Evolutionary conservation across 2,113 vertebrate genomes (phyloP), one percentile per base, ranked within the genome.

Genomic region (Leucopsar rothschildi): DNA sequence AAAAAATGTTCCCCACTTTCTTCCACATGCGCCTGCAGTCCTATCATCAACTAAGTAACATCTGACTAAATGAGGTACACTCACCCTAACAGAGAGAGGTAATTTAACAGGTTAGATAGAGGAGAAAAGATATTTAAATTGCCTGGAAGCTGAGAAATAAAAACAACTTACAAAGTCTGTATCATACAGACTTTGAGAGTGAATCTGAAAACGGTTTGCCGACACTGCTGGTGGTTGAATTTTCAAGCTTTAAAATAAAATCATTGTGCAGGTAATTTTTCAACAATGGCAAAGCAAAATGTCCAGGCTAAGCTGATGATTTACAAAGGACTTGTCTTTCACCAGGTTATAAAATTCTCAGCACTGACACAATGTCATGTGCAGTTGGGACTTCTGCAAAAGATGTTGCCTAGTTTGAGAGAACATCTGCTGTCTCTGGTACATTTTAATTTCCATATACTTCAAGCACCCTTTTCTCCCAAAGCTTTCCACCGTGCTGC

Each of bases 41-140:
- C 9, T 83, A 90, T 83, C 88, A 93, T 90, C 80, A 88, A 77
- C 55, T 37, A 91, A 90, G 90, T 52, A 93, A 75, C 56, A 81
- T 75, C 69, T 94, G 69, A 96, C 77, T 95, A 71, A 97, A 90
- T 47, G 55, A 92, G 92, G 72, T 52, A 86, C 5, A 19, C 90
- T 93, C 85, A 82, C 70, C 65, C 65, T 89, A 80, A 84, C 31
- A 91, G 37, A 93, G 49, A 88, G 42, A 66, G 60, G 79, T 77
- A 95, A 94, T 90, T 92, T 82, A 66, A 94, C 82, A 96, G 93
- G 93, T 95, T 93, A 96, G 87, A 84, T 27, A 84, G 35, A 82
- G 42, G 37, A 91, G 33, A 95, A 95, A 93, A 96, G 82, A 60
- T 63, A 91, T 82, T 94, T 86, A 94, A 95, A 95, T 96, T 95